Evolutionary conservation across 2,113 vertebrate species (phyloP), one percentile per base, ranked within the genome.

Genomic region (Ifrita kowaldi): DNA sequence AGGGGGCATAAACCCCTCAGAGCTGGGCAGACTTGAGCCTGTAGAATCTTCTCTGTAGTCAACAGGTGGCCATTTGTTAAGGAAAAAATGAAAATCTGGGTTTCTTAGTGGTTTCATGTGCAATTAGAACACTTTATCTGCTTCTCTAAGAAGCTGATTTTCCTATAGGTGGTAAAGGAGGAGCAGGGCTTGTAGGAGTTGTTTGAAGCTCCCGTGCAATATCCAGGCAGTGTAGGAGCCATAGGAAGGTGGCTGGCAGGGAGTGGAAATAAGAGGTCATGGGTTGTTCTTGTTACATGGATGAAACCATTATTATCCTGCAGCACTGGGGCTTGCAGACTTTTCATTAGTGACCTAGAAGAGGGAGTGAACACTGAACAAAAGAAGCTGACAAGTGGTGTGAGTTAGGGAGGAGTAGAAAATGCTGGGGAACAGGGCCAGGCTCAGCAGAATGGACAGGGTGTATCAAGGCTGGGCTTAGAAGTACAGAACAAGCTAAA

Each of bases 31-130:
- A 5, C 15, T 18, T 21, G 19, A 81, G n/a, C 32, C 42, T 20
- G 0, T 22, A 35, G 28, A 37, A 15, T n/a, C 42, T 10, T 16
- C 42, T 47, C 49, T 22, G 7, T 26, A 32, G 47, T 42, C 10
- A 76, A 8, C 14, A 28, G 28, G 22, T 6, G n/a, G 28, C 30
- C 9, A 2, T 86, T 55, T 7, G 41, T 71, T 26, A 44, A 53
- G 7, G 13, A 4, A 39, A 30, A 18, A 9, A 1, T 9, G 6
- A 67, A n/a, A 26, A 2, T 4, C 14, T 3, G 1, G 6, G 16
- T 80, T 46, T 78, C 14, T 26, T 60, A 21, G 18, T 28, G 24
- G 6, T 32, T 77, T 93, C 20, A 7, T 5, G 1, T 59, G 46
- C 22, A 39, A 35, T 55, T 82, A 18, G 15, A 41, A 37, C 7